Percentiles rank a stretch among this genome's conserved stretches.
Conservation (phyloP, 2,888 invertebrate genomes). For the Protophormia terraenovae region DNA sequence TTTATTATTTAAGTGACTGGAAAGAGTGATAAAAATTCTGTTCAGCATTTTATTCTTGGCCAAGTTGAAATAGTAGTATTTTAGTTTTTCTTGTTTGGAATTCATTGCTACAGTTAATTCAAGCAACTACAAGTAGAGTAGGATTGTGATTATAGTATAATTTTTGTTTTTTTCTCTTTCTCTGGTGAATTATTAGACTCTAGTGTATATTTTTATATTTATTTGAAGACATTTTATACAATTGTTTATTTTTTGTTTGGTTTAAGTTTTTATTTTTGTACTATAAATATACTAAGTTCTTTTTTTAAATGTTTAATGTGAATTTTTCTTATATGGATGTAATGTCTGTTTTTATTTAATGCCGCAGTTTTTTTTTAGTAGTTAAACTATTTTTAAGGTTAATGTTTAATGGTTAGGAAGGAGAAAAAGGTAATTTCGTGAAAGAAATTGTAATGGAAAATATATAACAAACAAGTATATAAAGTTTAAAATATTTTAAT, state of each 20-base stretch:
- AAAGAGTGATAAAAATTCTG: neutral
- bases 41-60: neutral
- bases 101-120: neutral
- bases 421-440: neutral
- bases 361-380: neutral
- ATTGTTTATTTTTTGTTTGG: conserved; percentile 9
- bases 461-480: no score
- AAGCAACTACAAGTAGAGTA: neutral
- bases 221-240: conserved; percentile 1
- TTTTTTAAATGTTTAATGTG: neutral
- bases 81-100: neutral
- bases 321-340: neutral
- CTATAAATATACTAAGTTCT: conserved; percentile 17
- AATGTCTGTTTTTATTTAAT: conserved; percentile 31
- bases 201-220: conserved; percentile 29
- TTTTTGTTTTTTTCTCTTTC: neutral
- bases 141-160: neutral
- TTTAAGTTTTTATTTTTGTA: neutral
- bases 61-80: neutral
- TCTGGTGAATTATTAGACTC: conserved; percentile 35
- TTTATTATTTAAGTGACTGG: neutral
- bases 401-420: neutral
- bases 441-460: no score
- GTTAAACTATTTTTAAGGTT: neutral
- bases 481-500: no score